Evolutionary conservation across 2,888 invertebrate species (phyloP).

Genomic region (Enoplolaimus lenunculus): DNA sequence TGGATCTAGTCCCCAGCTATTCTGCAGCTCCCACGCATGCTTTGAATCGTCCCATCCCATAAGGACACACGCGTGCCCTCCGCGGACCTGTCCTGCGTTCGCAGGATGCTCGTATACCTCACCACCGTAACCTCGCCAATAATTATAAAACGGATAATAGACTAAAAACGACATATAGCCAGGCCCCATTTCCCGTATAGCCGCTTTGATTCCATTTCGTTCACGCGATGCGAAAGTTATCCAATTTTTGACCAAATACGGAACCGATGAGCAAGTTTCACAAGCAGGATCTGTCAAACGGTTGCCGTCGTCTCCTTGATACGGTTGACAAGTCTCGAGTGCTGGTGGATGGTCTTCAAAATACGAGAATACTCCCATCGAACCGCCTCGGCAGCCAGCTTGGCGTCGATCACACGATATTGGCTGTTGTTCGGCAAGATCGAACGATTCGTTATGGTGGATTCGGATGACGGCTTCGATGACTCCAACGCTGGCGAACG

Average conservation of each 20-base stretch:
- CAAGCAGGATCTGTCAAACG: background rate
- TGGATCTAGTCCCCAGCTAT: background rate
- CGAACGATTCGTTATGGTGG: background rate
- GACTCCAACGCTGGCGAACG: constrained; percentile 1
- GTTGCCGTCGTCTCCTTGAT: background rate
- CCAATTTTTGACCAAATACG: background rate
- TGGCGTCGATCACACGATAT: background rate
- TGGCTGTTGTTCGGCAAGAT: constrained; percentile 8
- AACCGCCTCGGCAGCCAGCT: background rate
- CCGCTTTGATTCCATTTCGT: background rate
- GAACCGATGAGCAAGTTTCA: background rate
- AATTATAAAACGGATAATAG: background rate
- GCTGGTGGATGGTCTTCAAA: background rate
- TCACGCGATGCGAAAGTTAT: background rate
- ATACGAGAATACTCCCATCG: background rate
- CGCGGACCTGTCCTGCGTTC: background rate
- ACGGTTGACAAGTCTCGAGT: background rate
- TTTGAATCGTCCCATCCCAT: background rate
- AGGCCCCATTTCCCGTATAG: background rate
- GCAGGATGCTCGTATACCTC: background rate
- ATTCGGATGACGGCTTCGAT: background rate
- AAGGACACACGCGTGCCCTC: background rate
- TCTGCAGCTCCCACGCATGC: background rate
- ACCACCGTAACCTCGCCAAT: background rate
- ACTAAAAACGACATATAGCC: background rate